Evolutionary conservation across 2,888 invertebrate species (phyloP).

Genomic region (Fragum fragum): DNA sequence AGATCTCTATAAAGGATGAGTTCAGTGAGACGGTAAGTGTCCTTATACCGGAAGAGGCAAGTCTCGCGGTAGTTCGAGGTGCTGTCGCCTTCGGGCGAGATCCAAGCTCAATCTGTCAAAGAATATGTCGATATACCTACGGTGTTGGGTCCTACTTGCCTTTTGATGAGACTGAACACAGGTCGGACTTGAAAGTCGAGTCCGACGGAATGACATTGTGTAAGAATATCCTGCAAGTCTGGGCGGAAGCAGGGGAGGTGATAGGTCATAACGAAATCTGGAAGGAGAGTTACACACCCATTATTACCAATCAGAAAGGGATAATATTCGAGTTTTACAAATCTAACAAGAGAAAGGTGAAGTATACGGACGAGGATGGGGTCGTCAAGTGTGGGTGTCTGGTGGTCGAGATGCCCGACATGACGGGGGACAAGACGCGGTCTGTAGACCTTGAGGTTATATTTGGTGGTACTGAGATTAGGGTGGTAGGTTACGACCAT

Average conservation of each 20-base stretch:
- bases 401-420: slow-evolving; percentile 83
- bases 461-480: slow-evolving; percentile 83
- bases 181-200: slow-evolving; percentile 80
- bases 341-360: slow-evolving; percentile 73
- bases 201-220: slow-evolving; percentile 82
- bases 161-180: slow-evolving; percentile 79
- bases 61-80: slow-evolving; percentile 81
- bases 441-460: slow-evolving; percentile 83
- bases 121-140: slow-evolving; percentile 83
- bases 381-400: slow-evolving; percentile 83
- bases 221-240: slow-evolving; percentile 80
- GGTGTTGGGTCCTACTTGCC: slow-evolving; percentile 83
- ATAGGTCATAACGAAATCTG: slow-evolving; percentile 83
- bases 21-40: slow-evolving; percentile 80
- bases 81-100: slow-evolving; percentile 84
- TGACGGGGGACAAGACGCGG: slow-evolving; percentile 81
- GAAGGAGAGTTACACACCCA: slow-evolving; percentile 84
- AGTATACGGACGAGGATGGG: slow-evolving; percentile 81
- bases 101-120: slow-evolving; percentile 82
- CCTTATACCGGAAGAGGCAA: slow-evolving; percentile 82
- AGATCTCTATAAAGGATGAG: slow-evolving; percentile 75
- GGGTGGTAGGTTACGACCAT: slow-evolving; percentile 82
- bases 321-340: slow-evolving; percentile 84
- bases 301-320: slow-evolving; percentile 82
- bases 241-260: slow-evolving; percentile 82